Base-by-base conservation (phyloP, 2,888 invertebrate genomes). In the Rosalia funebris region DNA sequence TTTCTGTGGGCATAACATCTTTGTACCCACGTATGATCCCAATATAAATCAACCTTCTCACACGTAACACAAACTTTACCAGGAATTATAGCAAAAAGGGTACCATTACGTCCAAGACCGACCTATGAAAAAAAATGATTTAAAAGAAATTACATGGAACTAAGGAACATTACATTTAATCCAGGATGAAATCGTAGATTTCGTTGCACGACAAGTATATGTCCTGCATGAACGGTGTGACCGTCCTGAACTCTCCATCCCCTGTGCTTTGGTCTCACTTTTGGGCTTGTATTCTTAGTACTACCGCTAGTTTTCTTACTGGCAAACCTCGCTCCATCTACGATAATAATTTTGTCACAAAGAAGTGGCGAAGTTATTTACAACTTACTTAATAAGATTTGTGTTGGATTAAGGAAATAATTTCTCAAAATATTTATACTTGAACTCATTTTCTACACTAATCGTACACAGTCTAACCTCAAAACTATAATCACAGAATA, bases 21-120 rank as follows among this genome's bases (percentile, higher is more conserved):
- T 74, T 87, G 84, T 20, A 93, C 84, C 90, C 93, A 91, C 0
- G 86, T 84, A 73, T 92, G 91, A 11, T 89, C 86, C 89, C 91
- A 93, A 72, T 92, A 86, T 0, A 91, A 90, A 60, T 93, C 88
- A 54, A 90, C 85, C 73, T 89, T 87, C 76, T 97, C 96, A 81
- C 92, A 92, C 0, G 94, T 91, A 0, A 95, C 84, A 11, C 89
- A 80, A 0, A 96, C 95, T 75, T 83, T 87, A 0, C 96, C 96
- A 34, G 90, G 83, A 72, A 89, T 88, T 77, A 93, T 83, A 0
- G 96, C 95, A 82, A 87, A 92, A 1, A 97, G 79, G 0, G 91
- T 91, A 0, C 91, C 91, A 76, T 94, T 90, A 52, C 84, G 85
- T 1, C 92, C 92, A 69, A 93, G 86, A 0, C 93, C 93, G 71